phyloP scores from a whole-genome alignment of 1,140 invertebrate species.

The Drosophila varians region DNA sequence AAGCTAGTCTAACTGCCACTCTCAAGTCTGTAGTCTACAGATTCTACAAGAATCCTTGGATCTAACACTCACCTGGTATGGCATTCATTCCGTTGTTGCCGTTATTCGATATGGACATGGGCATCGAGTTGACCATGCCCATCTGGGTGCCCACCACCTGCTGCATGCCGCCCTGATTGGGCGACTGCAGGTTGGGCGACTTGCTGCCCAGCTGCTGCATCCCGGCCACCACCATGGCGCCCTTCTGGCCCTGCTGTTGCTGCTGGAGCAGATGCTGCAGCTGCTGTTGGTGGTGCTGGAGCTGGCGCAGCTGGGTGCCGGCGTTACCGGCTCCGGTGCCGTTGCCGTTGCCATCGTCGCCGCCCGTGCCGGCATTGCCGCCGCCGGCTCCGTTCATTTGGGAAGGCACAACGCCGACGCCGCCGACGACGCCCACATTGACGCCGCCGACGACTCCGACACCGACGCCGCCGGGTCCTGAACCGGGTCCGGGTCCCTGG shows the following conservation, averaged over 20 bases:
- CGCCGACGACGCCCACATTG: slow-evolving; percentile 83
- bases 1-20: too few relatives aligned
- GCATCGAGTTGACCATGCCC: slow-evolving; percentile 86
- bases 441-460: slow-evolving; percentile 84
- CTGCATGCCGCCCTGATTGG: slow-evolving; percentile 88
- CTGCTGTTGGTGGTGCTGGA: slow-evolving; percentile 84
- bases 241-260: slow-evolving; percentile 87
- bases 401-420: slow-evolving; percentile 84
- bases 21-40: too few relatives aligned
- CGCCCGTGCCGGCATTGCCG: slow-evolving; percentile 83
- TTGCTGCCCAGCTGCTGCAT: slow-evolving; percentile 90
- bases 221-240: slow-evolving; percentile 87
- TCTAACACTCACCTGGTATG: slow-evolving; percentile 85
- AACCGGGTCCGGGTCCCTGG: slow-evolving; percentile 88
- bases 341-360: slow-evolving; percentile 85
- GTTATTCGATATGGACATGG: slow-evolving; percentile 87
- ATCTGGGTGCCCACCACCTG: slow-evolving; percentile 84
- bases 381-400: slow-evolving; percentile 87
- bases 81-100: slow-evolving; percentile 87
- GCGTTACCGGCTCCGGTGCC: slow-evolving; percentile 77
- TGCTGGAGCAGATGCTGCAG: slow-evolving; percentile 69
- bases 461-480: slow-evolving; percentile 83
- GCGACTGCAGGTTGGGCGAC: slow-evolving; percentile 92
- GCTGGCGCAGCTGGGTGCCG: slow-evolving; percentile 80
- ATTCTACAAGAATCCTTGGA: background rate